These are phyloP conservation scores for Drosophila multiciliata DNA, from an alignment of 2,888 invertebrate genomes.

Conservation along the genomic window DNA sequence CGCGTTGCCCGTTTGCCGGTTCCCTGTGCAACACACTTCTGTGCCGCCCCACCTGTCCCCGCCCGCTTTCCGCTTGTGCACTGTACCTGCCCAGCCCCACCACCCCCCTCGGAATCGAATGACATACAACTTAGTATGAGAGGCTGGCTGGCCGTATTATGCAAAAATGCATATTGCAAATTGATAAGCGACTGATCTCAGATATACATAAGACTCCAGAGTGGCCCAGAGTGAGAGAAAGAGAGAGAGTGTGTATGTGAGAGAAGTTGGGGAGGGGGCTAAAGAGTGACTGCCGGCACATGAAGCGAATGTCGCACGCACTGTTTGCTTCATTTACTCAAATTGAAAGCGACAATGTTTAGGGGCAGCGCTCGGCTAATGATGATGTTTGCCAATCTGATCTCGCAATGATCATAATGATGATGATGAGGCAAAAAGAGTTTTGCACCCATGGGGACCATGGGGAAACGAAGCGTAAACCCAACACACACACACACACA, in stretches of 20 bases:
- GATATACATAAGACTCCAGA: constrained; percentile 17
- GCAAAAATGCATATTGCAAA: constrained; percentile 79
- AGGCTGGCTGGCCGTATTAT: constrained; percentile 59
- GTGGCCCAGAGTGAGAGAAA: constrained; percentile 9
- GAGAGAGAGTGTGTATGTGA: background rate
- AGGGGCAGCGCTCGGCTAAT: constrained; percentile 61
- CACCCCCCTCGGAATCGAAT: constrained; percentile 24
- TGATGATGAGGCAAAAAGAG: constrained; percentile 16
- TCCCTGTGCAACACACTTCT: background rate
- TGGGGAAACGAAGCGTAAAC: constrained; percentile 51
- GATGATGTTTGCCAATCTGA: constrained; percentile 62
- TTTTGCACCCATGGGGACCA: constrained; percentile 59
- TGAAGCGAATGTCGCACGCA: constrained; percentile 79
- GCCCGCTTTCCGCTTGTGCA: background rate
- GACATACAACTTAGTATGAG: constrained; percentile 57
- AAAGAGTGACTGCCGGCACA: constrained; percentile 65
- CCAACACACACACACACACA: constrained; percentile 30
- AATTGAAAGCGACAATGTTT: constrained; percentile 75
- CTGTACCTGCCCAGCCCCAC: background rate
- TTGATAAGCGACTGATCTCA: constrained; percentile 66
- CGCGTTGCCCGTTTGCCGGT: constrained; percentile 58
- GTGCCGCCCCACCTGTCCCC: background rate
- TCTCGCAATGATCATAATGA: constrained; percentile 27
- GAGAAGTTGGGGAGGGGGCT: background rate
- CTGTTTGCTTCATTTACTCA: constrained; percentile 78